Evolutionary conservation across 2,797 vertebrate genomes (phyloP), one percentile per base, ranked within the genome.

Genomic region (Molossus molossus): DNA sequence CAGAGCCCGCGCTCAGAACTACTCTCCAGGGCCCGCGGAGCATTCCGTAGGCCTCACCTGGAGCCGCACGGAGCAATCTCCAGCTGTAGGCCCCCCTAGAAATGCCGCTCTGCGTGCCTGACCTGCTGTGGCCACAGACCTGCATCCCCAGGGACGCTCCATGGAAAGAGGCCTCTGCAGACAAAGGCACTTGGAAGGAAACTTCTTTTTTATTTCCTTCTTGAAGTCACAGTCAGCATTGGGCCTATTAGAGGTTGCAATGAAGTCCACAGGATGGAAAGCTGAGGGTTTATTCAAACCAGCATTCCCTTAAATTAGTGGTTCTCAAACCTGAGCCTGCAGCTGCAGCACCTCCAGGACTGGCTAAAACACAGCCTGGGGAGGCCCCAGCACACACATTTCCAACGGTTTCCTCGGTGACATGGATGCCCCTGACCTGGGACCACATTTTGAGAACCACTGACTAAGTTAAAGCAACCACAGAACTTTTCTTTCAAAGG

Each of bases 1-100:
- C 62, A 69, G 62, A 95, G 18, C 23, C 62, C 53, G 82, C 88
- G 73, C 82, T 95, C 33, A 73, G 23, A 73, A 82, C 69, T 57
- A 40, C 60, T 76, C 60, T 33, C 76, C 25, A 80, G 90, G 57
- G 29, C 33, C 18, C 58, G 58, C 40, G 0, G 10, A 18, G 25
- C 25, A 33, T 40, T 60, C 29, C 55, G 37, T n/a, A 4, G 29
- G 70, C 86, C 18, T 55, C 53, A 50, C n/a, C 0, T 1, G 65
- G 29, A 40, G 12, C 48, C 27, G 37, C 6, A 62, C 40, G 11
- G 23, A 73, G 76, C n/a, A 20, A 4, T 45, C 33, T 21, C 29
- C 9, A 14, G 13, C 57, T 27, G 20, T 45, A 9, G 13, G 29
- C 70, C 37, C 23, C 50, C 21, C 27, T 27, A 70, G 37, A 29